These are phyloP conservation scores for Onthophagus sagittarius DNA, from an alignment of 2,888 invertebrate species.

Conservation along the genomic window DNA sequence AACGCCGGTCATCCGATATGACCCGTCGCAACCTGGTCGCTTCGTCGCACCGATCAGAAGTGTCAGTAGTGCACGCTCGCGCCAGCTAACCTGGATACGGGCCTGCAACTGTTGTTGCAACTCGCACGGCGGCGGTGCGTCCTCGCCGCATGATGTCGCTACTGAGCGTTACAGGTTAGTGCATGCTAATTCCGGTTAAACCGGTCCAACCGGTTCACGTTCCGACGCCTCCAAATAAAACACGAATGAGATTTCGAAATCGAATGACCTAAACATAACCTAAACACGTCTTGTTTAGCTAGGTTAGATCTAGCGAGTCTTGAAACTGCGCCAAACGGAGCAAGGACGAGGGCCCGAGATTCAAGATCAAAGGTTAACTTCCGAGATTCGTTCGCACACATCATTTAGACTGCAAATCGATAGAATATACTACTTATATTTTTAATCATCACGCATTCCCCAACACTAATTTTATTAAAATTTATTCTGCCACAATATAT, in stretches of 20 bases:
- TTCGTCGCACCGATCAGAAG: conserved; percentile 1
- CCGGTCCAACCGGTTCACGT: background rate
- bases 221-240: background rate
- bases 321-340: background rate
- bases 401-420: background rate
- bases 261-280: background rate
- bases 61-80: conserved; percentile 28
- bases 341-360: background rate
- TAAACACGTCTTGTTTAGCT: background rate
- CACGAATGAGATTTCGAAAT: too few relatives aligned
- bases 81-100: conserved; percentile 26
- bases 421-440: background rate
- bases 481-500: background rate
- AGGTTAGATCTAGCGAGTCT: background rate
- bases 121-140: conserved; percentile 21
- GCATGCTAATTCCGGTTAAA: background rate
- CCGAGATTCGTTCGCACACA: background rate
- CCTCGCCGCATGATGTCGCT: conserved; percentile 41
- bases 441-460: background rate
- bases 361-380: background rate
- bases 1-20: conserved; percentile 10
- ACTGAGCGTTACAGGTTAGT: conserved; percentile 43
- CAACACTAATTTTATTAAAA: background rate
- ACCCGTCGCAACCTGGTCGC: background rate
- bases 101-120: conserved; percentile 26